A percentile compares a stretch with the other conserved stretches of the same genome.
Evolutionary conservation across 37 sponge, comb jelly and placozoan species (phyloP).

Genomic region (Hormiphora californensis): DNA sequence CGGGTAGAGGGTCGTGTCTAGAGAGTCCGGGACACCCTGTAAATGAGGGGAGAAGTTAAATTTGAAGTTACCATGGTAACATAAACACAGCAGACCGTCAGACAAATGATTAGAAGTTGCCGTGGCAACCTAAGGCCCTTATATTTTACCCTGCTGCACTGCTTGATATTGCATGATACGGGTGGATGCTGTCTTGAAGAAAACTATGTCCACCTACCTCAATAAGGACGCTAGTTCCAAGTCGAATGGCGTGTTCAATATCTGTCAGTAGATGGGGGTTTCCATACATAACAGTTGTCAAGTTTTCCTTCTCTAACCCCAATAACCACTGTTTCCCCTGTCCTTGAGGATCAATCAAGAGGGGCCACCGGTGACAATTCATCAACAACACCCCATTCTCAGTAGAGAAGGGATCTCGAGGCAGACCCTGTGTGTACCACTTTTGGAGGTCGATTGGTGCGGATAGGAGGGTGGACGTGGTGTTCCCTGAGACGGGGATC

Average conservation of each 20-base stretch:
- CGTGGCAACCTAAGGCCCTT: too few relatives aligned
- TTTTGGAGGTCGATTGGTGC: slow-evolving; percentile 58
- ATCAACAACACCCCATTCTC: slow-evolving; percentile 61
- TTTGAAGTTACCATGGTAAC: too few relatives aligned
- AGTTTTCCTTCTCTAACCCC: slow-evolving; percentile 26
- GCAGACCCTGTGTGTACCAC: slow-evolving; percentile 65
- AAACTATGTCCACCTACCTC: slow-evolving; percentile 50
- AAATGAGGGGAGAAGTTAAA: background rate
- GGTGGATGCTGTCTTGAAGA: too few relatives aligned
- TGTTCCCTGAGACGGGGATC: slow-evolving; percentile 51
- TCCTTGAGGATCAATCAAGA: slow-evolving; percentile 67
- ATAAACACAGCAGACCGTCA: too few relatives aligned
- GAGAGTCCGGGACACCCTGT: slow-evolving; percentile 44
- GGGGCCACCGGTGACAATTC: slow-evolving; percentile 58
- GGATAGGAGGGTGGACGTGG: background rate
- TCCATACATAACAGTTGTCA: slow-evolving; percentile 46
- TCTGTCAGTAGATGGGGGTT: slow-evolving; percentile 30
- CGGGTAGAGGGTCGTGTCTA: slow-evolving; percentile 55
- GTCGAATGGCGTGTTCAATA: slow-evolving; percentile 57
- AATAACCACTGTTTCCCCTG: slow-evolving; percentile 60
- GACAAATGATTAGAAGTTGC: too few relatives aligned
- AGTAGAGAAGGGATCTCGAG: slow-evolving; percentile 60
- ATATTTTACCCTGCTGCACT: too few relatives aligned
- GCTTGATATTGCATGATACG: too few relatives aligned
- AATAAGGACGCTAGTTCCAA: slow-evolving; percentile 58